These are phyloP conservation scores for Plagiodera versicolora DNA, from an alignment of 2,888 invertebrate genomes.

Conservation along the genomic window DNA sequence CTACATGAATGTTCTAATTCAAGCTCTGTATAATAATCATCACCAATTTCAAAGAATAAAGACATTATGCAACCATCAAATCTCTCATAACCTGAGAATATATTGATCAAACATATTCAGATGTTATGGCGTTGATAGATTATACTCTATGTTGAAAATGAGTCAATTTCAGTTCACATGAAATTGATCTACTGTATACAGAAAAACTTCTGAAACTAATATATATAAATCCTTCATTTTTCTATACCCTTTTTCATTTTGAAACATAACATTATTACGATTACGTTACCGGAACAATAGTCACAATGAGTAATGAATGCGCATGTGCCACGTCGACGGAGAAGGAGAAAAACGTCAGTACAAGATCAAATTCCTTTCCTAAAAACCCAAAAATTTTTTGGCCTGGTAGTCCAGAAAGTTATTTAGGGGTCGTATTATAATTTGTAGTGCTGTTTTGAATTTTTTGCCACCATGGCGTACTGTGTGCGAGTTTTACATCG, in stretches of 20 bases:
- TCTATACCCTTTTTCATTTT: neutral
- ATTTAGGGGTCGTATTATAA: conserved; percentile 26
- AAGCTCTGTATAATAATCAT: conserved; percentile 17
- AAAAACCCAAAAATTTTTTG: neutral
- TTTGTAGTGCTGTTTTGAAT: conserved; percentile 4
- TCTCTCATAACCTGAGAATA: too few relatives aligned
- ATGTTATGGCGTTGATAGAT: too few relatives aligned
- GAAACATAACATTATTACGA: neutral
- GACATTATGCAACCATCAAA: neutral
- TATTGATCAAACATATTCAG: too few relatives aligned
- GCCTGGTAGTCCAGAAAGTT: conserved; percentile 25
- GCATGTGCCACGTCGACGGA: neutral
- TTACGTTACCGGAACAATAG: neutral
- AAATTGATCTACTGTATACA: too few relatives aligned
- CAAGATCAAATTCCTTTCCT: neutral
- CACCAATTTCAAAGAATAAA: neutral
- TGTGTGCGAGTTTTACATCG: conserved; percentile 77
- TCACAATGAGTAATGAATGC: neutral
- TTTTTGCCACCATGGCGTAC: conserved; percentile 67
- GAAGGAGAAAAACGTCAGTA: neutral
- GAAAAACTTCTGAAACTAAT: too few relatives aligned
- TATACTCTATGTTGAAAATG: too few relatives aligned
- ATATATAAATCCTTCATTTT: too few relatives aligned
- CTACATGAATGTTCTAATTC: conserved; percentile 28
- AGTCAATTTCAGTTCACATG: too few relatives aligned